Conservation (phyloP, 2,113 vertebrate genomes). For the Misgurnus mizolepis region DNA sequence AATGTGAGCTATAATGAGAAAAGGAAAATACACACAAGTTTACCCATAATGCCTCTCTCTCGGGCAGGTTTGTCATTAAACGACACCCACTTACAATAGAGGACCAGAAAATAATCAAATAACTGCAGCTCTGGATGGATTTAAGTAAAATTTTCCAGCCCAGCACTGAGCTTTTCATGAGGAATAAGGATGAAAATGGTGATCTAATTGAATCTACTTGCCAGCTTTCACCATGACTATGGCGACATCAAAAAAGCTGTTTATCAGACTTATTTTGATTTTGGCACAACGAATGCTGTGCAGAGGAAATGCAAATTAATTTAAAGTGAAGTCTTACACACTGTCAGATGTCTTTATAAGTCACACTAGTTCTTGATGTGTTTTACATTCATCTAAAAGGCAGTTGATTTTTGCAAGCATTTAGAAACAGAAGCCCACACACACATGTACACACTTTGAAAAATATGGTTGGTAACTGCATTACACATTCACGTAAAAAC, state of each 20-base stretch:
- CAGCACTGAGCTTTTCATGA: slow-evolving; percentile 53
- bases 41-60: not conserved
- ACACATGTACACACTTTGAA: not conserved
- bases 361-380: not conserved
- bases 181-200: slow-evolving; percentile 53
- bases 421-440: not conserved
- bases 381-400: not conserved
- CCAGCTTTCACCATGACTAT: slow-evolving; percentile 65
- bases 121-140: slow-evolving; percentile 48
- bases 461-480: not conserved
- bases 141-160: slow-evolving; percentile 56
- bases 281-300: slow-evolving; percentile 66
- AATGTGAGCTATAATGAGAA: slow-evolving; percentile 21
- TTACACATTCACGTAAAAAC: slow-evolving; percentile 9
- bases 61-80: not conserved
- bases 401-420: not conserved
- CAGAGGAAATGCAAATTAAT: slow-evolving; percentile 33
- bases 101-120: slow-evolving; percentile 45
- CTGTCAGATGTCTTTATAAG: not conserved
- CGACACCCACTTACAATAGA: slow-evolving; percentile 2
- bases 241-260: slow-evolving; percentile 76
- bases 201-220: slow-evolving; percentile 74
- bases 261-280: slow-evolving; percentile 70
- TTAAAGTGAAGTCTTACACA: not conserved
- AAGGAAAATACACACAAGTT: not conserved